Base-by-base conservation (phyloP, 2,888 invertebrate genomes). In the Lagria hirta region DNA sequence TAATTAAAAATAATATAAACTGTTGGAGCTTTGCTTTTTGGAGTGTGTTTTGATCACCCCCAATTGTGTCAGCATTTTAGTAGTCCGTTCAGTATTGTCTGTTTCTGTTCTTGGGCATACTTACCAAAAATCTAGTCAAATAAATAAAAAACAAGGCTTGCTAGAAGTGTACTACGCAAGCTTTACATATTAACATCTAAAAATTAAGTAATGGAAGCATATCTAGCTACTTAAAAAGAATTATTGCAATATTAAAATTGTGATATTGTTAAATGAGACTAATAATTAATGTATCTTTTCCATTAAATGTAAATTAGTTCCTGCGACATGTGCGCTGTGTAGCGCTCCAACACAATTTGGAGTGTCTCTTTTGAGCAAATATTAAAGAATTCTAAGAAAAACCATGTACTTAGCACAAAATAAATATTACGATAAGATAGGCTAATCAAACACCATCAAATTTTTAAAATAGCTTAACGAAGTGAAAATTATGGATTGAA, bases 201-300 rank as follows among this genome's bases (percentile, higher is more conserved):
- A 50, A 43, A 48, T 54, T 50, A 51, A 64, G 62, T 66, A 65
- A 67, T 65, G 63, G 61, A 67, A 66, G 66, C 69, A 69, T 69
- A 69, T 69, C 69, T 69, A 67, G 68, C 64, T 67, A 54, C 47
- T 52, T 51, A 60, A 47, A 61, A 68, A n/a, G n/a, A n/a, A 64
- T 69, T 69, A 70, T 71, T 71, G 71, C 71, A 71, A 71, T 71
- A 71, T 70, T 64, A 58, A 68, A 70, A 69, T 71, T 71, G 71
- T 71, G 71, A 72, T 71, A 71, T 70, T 64, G 68, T 70, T 69
- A 65, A 68, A 70, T 70, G 69, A 71, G 70, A 70, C 70, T 71
- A 69, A 69, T 65, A 65, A 66, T 62, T 65, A 63, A 60, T 59
- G 56, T 64, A 61, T 65, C 58, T 66, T 66, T 70, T 66, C 68